Evolutionary conservation across 2,888 invertebrate genomes (phyloP).

Genomic region (Megastigmus dorsalis): DNA sequence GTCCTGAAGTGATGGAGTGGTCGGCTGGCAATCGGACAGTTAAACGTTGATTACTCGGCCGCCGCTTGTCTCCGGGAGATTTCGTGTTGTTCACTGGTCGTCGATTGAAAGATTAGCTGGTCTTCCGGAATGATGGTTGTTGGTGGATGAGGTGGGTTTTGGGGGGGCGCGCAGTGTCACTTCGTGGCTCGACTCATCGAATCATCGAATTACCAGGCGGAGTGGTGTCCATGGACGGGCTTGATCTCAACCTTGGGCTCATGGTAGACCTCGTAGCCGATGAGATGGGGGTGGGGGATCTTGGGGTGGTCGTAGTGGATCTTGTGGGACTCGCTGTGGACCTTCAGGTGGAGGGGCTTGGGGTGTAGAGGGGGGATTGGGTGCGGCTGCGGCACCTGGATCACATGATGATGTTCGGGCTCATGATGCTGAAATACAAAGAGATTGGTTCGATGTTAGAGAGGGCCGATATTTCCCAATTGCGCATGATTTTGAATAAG

Average conservation of each 20-base stretch:
- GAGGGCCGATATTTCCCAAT: too few relatives aligned
- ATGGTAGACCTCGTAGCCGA: conserved; percentile 76
- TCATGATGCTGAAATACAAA: conserved; percentile 54
- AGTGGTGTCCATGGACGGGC: conserved; percentile 75
- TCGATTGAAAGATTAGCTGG: background rate
- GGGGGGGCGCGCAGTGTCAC: too few relatives aligned
- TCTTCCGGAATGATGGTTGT: background rate
- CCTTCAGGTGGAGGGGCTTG: conserved; percentile 68
- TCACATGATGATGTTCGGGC: conserved; percentile 58
- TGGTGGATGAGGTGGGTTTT: background rate
- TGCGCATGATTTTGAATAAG: too few relatives aligned
- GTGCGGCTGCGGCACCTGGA: conserved; percentile 67
- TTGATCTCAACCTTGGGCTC: conserved; percentile 76
- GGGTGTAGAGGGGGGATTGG: conserved; percentile 70
- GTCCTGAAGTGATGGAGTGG: too few relatives aligned
- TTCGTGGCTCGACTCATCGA: too few relatives aligned
- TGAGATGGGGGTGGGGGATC: conserved; percentile 76
- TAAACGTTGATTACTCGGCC: too few relatives aligned
- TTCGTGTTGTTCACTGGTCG: background rate
- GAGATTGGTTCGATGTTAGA: too few relatives aligned
- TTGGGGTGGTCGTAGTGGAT: conserved; percentile 68
- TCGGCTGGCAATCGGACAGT: too few relatives aligned
- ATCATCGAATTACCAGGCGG: too few relatives aligned
- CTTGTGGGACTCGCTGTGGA: conserved; percentile 62
- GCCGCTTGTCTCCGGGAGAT: background rate